phyloP scores from a whole-genome alignment of 2,888 invertebrate genomes.

The Electrophaes corylata region DNA sequence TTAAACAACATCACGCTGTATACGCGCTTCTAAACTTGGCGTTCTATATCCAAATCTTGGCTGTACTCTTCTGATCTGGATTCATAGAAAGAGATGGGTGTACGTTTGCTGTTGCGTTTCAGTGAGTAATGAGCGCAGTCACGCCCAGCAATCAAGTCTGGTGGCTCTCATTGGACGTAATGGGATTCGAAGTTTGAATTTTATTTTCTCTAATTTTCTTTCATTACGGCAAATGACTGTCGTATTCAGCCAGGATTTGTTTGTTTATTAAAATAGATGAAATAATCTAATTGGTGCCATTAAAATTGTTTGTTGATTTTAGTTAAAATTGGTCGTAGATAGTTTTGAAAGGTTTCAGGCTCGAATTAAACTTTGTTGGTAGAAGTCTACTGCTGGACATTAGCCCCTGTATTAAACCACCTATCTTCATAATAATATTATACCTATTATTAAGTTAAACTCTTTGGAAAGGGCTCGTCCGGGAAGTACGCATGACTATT shows the following conservation, averaged over 20 bases:
- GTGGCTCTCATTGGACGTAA: constrained; percentile 71
- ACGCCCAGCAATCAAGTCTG: constrained; percentile 76
- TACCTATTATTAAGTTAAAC: too few species aligned
- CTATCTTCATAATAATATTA: too few species aligned
- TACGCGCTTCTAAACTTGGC: constrained; percentile 53
- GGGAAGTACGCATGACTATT: too few species aligned
- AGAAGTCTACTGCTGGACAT: too few species aligned
- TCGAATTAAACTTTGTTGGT: background rate
- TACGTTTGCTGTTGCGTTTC: constrained; percentile 42
- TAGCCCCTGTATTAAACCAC: too few species aligned
- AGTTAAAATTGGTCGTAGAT: background rate
- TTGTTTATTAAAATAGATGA: constrained; percentile 45
- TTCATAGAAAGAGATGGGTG: constrained; percentile 49
- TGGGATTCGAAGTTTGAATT: constrained; percentile 70
- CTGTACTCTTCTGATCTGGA: constrained; percentile 40
- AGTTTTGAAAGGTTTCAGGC: background rate
- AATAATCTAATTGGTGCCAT: constrained; percentile 32
- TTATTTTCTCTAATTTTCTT: constrained; percentile 67
- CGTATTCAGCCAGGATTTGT: constrained; percentile 47
- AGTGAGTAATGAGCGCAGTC: constrained; percentile 75
- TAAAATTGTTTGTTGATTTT: constrained; percentile 2
- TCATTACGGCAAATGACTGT: constrained; percentile 63
- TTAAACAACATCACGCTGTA: constrained; percentile 73
- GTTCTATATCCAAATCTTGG: constrained; percentile 51
- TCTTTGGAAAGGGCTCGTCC: too few species aligned